Evolutionary conservation across 2,113 vertebrate genomes (phyloP).

Genomic region (Monopterus albus): DNA sequence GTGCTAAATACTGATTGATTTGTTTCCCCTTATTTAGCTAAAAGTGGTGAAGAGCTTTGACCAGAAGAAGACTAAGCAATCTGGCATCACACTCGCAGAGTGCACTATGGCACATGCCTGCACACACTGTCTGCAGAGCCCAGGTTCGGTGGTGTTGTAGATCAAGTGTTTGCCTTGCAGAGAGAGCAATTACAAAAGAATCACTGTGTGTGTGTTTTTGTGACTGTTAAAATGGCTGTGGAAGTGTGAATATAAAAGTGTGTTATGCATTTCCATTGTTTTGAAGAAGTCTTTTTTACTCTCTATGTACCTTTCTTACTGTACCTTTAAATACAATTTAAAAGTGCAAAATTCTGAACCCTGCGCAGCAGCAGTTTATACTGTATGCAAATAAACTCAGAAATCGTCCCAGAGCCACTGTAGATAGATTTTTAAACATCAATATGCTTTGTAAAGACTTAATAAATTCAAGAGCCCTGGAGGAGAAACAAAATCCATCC

Average conservation of each 20-base stretch:
- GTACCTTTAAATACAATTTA: not conserved
- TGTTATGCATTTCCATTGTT: not conserved
- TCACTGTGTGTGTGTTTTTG: constrained; percentile 8
- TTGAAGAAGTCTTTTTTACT: not conserved
- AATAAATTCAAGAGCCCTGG: constrained; percentile 20
- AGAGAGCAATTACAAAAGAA: constrained; percentile 29
- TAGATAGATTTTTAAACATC: constrained; percentile 9
- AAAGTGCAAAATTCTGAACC: not conserved
- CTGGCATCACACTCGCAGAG: constrained; percentile 2
- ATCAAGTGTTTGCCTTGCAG: constrained; percentile 25
- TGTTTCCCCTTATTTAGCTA: constrained; percentile 52
- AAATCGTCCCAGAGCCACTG: not conserved
- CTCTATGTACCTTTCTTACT: not conserved
- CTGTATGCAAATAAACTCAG: not conserved
- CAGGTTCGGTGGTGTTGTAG: constrained; percentile 2
- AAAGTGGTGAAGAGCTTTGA: constrained; percentile 4
- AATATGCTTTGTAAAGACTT: not conserved
- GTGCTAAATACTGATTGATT: constrained; percentile 45
- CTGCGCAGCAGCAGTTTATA: not conserved
- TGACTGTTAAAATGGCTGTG: not conserved
- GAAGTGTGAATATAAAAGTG: no score
- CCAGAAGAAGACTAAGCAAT: constrained; percentile 37
- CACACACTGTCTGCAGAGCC: constrained; percentile 17
- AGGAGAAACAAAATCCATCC: constrained; percentile 20
- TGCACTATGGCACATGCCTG: constrained; percentile 12